phyloP scores from a whole-genome alignment of 2,797 vertebrate species.

The Liparis tanakae region DNA sequence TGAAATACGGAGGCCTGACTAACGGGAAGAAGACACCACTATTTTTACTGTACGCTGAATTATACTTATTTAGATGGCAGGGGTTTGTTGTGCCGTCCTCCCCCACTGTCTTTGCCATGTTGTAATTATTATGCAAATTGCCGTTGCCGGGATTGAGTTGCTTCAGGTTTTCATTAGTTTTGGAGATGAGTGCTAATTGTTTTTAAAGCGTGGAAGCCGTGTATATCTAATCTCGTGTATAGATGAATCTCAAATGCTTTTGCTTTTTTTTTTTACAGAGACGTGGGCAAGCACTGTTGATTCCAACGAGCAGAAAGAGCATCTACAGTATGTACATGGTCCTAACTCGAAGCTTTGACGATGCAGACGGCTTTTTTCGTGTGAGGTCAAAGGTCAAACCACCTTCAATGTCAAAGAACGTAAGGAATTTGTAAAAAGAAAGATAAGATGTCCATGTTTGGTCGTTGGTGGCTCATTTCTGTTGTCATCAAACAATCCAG shows the following conservation, averaged over 20 bases:
- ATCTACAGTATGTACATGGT: not conserved
- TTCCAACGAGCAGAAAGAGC: slow-evolving; percentile 7
- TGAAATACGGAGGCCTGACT: slow-evolving; percentile 34
- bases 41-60: slow-evolving; percentile 55
- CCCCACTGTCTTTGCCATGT: slow-evolving; percentile 58
- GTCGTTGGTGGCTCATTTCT: slow-evolving; percentile 6
- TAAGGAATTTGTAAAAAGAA: not conserved
- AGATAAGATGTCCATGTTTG: slow-evolving; percentile 11
- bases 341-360: slow-evolving; percentile 8
- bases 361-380: slow-evolving; percentile 1
- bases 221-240: slow-evolving; percentile 23
- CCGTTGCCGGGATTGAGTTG: slow-evolving; percentile 53
- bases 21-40: slow-evolving; percentile 37
- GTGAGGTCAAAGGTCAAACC: slow-evolving; percentile 26
- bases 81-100: slow-evolving; percentile 72
- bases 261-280: not conserved
- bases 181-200: slow-evolving; percentile 61
- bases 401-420: slow-evolving; percentile 8
- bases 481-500: slow-evolving; percentile 22
- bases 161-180: slow-evolving; percentile 70
- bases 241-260: slow-evolving; percentile 35
- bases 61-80: slow-evolving; percentile 60
- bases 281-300: slow-evolving; percentile 20
- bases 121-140: slow-evolving; percentile 75
- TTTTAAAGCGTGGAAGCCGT: slow-evolving; percentile 24